A percentile compares a stretch with the other conserved stretches of the same genome.
Evolutionary conservation across 2,888 invertebrate species (phyloP).

Genomic region (Cephus pulcher): DNA sequence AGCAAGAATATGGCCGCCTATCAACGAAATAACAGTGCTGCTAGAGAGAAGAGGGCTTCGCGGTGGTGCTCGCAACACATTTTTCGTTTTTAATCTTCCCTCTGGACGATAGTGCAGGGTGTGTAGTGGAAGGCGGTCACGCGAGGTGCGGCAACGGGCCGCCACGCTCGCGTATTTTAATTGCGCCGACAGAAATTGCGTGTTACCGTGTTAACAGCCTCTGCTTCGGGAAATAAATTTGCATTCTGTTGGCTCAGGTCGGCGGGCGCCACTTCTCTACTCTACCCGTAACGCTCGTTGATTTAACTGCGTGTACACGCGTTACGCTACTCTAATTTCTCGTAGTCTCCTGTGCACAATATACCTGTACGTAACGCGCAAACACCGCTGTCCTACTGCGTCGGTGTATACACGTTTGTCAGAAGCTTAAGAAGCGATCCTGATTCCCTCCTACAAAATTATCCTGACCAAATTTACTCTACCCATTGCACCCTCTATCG

Average conservation of each 20-base stretch:
- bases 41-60: not conserved
- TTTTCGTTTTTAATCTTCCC: not conserved
- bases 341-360: not conserved
- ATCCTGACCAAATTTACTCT: not conserved
- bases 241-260: conserved; percentile 42
- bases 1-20: not conserved
- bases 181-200: conserved; percentile 49
- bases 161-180: conserved; percentile 42
- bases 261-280: conserved; percentile 16
- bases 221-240: conserved; percentile 46
- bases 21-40: not conserved
- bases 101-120: not conserved
- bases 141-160: conserved; percentile 37
- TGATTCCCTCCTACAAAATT: not conserved
- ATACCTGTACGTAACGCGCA: not conserved
- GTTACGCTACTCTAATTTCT: not conserved
- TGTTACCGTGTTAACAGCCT: conserved; percentile 45
- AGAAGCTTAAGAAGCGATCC: not conserved
- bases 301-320: conserved; percentile 1
- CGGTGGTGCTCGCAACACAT: not conserved
- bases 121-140: conserved; percentile 34
- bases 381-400: not conserved
- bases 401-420: not conserved
- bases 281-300: conserved; percentile 17
- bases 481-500: not conserved